Evolutionary conservation across 2,888 invertebrate genomes (phyloP).

Genomic region (Tenthredo notha): DNA sequence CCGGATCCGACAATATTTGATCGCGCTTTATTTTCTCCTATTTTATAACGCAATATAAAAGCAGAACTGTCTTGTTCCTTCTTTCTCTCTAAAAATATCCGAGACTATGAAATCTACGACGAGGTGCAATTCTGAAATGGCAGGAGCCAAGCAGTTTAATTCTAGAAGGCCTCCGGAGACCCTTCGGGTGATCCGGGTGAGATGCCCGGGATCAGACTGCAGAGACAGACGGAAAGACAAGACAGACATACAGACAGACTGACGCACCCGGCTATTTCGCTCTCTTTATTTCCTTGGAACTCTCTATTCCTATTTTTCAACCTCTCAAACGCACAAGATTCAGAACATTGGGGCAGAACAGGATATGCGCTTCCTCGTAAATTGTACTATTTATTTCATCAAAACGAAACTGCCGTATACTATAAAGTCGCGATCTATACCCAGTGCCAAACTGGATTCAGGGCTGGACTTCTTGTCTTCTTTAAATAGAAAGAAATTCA

Average conservation of each 20-base stretch:
- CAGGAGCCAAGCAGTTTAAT: conserved; percentile 60
- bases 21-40: conserved; percentile 9
- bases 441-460: conserved; percentile 58
- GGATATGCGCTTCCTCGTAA: conserved; percentile 42
- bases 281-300: conserved; percentile 57
- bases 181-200: conserved; percentile 58
- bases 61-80: background rate
- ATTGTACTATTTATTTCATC: conserved; percentile 49
- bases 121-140: conserved; percentile 51
- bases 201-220: conserved; percentile 42
- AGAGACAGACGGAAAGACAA: conserved; percentile 54
- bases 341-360: conserved; percentile 23
- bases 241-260: conserved; percentile 38
- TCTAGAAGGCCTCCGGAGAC: conserved; percentile 60
- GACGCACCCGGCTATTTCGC: conserved; percentile 56
- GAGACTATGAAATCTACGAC: conserved; percentile 45
- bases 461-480: conserved; percentile 58
- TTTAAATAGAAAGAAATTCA: background rate
- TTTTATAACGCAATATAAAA: conserved; percentile 40
- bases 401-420: conserved; percentile 47
- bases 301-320: conserved; percentile 33
- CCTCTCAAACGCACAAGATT: conserved; percentile 23
- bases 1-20: conserved; percentile 30
- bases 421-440: conserved; percentile 23
- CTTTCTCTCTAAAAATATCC: conserved; percentile 31